phyloP scores from a whole-genome alignment of 2,797 vertebrate species.

The Darevskia nairensis region DNA sequence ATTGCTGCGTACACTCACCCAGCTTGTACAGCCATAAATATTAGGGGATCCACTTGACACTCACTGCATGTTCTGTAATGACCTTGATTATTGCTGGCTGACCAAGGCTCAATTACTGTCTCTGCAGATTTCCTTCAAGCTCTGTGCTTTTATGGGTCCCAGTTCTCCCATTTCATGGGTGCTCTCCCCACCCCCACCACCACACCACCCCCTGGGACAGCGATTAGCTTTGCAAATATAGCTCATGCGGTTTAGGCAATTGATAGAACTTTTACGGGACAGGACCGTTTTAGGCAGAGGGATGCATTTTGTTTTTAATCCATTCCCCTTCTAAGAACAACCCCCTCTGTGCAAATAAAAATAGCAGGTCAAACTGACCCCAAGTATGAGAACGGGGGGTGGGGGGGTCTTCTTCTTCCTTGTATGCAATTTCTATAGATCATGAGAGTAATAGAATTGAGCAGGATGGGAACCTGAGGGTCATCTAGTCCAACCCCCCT shows the following conservation, averaged over 20 bases:
- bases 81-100: conserved; percentile 47
- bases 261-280: background rate
- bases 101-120: conserved; percentile 13
- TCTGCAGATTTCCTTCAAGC: conserved; percentile 26
- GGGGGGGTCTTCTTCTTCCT: background rate
- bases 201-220: background rate
- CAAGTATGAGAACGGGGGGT: background rate
- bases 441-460: no score
- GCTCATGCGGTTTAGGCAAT: background rate
- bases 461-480: no score
- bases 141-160: conserved; percentile 27
- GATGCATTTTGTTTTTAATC: background rate
- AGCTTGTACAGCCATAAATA: conserved; percentile 42
- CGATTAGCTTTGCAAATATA: background rate
- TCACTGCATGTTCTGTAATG: conserved; percentile 47
- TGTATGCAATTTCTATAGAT: background rate
- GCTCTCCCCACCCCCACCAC: no score
- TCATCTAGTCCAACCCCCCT: no score
- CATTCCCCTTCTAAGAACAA: background rate
- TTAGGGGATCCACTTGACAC: conserved; percentile 37
- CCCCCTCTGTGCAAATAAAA: background rate
- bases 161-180: background rate
- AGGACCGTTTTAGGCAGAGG: background rate
- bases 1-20: conserved; percentile 1
- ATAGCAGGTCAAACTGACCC: background rate